Evolutionary conservation across 2,113 vertebrate genomes (phyloP), one percentile per base, ranked within the genome.

Genomic region (Pristiophorus japonicus): DNA sequence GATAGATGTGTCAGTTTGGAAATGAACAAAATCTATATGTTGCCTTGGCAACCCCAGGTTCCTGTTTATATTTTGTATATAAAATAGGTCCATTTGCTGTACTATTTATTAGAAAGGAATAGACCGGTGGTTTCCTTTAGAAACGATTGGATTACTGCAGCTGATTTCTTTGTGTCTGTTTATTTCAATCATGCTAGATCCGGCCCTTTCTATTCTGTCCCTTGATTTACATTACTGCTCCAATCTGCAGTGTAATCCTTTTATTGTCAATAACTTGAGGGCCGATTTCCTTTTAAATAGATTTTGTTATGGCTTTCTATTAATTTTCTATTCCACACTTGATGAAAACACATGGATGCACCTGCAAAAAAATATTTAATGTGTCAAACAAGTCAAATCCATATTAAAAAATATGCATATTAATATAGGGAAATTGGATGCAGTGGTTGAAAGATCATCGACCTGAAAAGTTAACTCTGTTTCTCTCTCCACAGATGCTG

Each of bases 291-390:
- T 98, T 99, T 98, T 98, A 98, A 98, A 98, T 98, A 98, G 98
- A 98, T 98, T 98, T 97, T 99, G 98, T 98, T 98, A 97, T 98
- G 98, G 98, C 98, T 98, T 98, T 97, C 97, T 97, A 96, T 99
- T 99, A 99, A 98, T 99, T 99, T 99, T 99, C 98, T 97, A 97
- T 97, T 98, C 97, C 97, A 97, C 97, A 98, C 98, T 98, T 99
- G 98, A 73, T 45, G 93, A 51, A 94, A 94, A 70, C 65, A 94
- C 38, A 47, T 27, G 16, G 20, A 47, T 51, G 10, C 24, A 51
- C 73, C 24, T 45, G 42, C 92, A 94, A 67, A 67, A 67, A 94
- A 94, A 70, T 65, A 47, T 67, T 66, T 24, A 70, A 70, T 34
- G 30, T 70, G 65, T 27, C 93, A 94, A 34, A 30, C 42, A 51